Evolutionary conservation across 2,113 vertebrate species (phyloP).

Genomic region (Apeltes quadracus): DNA sequence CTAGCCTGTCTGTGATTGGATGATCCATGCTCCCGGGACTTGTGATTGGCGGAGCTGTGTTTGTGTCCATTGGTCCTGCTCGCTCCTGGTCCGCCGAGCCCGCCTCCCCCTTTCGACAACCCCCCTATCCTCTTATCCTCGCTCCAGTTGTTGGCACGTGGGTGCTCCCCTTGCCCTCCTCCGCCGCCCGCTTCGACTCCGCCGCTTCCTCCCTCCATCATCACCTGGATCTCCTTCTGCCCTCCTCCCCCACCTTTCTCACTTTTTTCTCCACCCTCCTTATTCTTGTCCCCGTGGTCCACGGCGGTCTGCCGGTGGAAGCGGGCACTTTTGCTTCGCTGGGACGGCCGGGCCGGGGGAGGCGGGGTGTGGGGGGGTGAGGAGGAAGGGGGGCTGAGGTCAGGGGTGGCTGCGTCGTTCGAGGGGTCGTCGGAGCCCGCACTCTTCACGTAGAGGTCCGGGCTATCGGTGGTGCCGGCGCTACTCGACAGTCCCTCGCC

Average conservation of each 20-base stretch:
- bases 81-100: slow-evolving; percentile 71
- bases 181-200: slow-evolving; percentile 45
- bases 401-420: slow-evolving; percentile 88
- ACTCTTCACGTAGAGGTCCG: slow-evolving; percentile 92
- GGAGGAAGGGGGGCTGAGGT: slow-evolving; percentile 89
- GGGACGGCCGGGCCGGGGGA: slow-evolving; percentile 76
- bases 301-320: slow-evolving; percentile 90
- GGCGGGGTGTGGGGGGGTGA: slow-evolving; percentile 81
- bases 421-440: slow-evolving; percentile 81
- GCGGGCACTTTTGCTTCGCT: slow-evolving; percentile 88
- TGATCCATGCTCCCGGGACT: slow-evolving; percentile 73
- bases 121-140: slow-evolving; percentile 83
- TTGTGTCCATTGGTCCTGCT: slow-evolving; percentile 86
- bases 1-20: slow-evolving; percentile 76
- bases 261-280: slow-evolving; percentile 64
- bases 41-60: slow-evolving; percentile 86
- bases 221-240: slow-evolving; percentile 79
- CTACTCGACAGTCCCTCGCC: slow-evolving; percentile 88
- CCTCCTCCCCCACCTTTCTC: slow-evolving; percentile 61
- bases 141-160: slow-evolving; percentile 84
- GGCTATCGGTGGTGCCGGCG: slow-evolving; percentile 88
- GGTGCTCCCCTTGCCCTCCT: slow-evolving; percentile 64
- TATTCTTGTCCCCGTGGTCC: slow-evolving; percentile 87
- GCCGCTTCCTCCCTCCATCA: slow-evolving; percentile 76
- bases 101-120: slow-evolving; percentile 68